Conservation (phyloP, 2,113 vertebrate genomes). For the Girardinichthys multiradiatus region DNA sequence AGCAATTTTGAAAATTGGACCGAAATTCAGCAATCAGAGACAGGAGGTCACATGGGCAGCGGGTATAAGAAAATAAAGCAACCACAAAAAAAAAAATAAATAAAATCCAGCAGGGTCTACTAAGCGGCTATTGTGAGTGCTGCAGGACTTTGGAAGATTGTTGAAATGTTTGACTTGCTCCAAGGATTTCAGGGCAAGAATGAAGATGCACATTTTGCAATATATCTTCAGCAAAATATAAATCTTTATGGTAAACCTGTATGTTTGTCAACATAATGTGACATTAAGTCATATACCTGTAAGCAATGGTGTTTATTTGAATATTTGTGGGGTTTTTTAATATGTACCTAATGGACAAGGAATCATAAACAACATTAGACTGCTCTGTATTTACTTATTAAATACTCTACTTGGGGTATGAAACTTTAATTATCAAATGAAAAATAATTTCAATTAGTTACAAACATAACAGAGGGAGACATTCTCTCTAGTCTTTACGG, state of each 20-base stretch:
- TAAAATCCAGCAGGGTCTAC: background rate
- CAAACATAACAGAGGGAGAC: background rate
- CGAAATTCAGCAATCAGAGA: slow-evolving; percentile 19
- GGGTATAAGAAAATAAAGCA: background rate
- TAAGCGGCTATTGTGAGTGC: background rate
- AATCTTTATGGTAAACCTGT: background rate
- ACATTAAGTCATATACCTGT: background rate
- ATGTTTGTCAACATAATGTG: background rate
- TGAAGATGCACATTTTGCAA: background rate
- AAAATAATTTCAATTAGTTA: background rate
- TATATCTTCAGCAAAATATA: background rate
- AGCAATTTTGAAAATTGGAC: slow-evolving; percentile 23
- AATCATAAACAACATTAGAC: background rate
- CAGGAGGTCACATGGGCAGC: slow-evolving; percentile 10
- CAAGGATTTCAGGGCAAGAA: background rate
- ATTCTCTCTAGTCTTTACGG: too few relatives aligned
- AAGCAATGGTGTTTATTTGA: background rate
- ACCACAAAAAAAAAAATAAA: too few relatives aligned
- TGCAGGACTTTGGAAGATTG: background rate
- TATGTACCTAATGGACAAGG: background rate
- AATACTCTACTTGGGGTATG: background rate
- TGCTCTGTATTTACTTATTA: background rate
- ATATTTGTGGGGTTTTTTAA: background rate
- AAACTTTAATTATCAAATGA: background rate
- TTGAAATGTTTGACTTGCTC: background rate